phyloP scores from a whole-genome alignment of 2,797 vertebrate genomes.

The Pampus argenteus region DNA sequence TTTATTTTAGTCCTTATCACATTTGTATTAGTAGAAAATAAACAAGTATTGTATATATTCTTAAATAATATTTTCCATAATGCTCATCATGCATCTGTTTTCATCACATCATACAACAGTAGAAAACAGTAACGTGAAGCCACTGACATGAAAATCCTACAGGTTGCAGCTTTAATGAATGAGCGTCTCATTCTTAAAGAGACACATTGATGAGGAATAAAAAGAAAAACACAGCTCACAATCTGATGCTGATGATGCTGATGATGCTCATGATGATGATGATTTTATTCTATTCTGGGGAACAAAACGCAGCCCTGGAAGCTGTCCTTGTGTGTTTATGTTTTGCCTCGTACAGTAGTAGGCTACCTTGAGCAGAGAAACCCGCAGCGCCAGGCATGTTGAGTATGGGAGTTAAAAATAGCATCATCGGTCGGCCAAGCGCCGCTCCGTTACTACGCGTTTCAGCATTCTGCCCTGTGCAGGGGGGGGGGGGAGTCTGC shows the following conservation, averaged over 20 bases:
- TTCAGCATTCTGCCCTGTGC: constrained; percentile 83
- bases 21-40: neutral
- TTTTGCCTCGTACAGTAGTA: constrained; percentile 62
- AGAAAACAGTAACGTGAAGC: constrained; percentile 10
- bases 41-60: neutral
- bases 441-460: constrained; percentile 83
- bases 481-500: constrained; percentile 65
- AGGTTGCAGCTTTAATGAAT: constrained; percentile 67
- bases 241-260: neutral
- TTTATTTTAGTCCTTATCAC: neutral
- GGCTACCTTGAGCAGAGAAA: constrained; percentile 74
- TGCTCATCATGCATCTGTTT: neutral
- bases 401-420: constrained; percentile 82
- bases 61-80: neutral
- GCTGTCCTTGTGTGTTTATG: constrained; percentile 50
- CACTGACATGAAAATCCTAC: constrained; percentile 42
- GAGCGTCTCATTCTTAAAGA: constrained; percentile 55
- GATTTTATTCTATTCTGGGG: neutral
- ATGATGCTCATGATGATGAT: too few species aligned
- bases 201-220: constrained; percentile 25
- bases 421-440: constrained; percentile 79
- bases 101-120: neutral
- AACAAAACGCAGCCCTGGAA: constrained; percentile 13
- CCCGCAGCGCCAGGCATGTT: constrained; percentile 77
- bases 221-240: neutral